These are phyloP conservation scores for Mimachlamys varia DNA, from an alignment of 2,888 invertebrate genomes.

Conservation along the genomic window DNA sequence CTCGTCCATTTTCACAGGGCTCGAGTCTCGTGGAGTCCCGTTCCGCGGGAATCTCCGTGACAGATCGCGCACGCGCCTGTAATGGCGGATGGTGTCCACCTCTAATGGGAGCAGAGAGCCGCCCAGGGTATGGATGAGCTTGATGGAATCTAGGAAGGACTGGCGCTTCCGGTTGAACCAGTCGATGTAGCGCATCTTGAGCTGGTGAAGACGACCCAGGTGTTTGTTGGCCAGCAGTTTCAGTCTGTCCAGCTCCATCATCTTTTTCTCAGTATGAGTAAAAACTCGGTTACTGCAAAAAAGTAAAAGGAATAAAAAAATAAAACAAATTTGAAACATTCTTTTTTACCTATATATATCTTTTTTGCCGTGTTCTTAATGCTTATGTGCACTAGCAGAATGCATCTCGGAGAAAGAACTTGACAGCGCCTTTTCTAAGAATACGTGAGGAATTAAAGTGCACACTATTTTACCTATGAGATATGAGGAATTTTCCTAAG, in stretches of 20 bases:
- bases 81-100: slow-evolving; percentile 64
- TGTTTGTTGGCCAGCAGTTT: slow-evolving; percentile 69
- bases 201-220: slow-evolving; percentile 69
- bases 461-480: too few species aligned
- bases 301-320: too few species aligned
- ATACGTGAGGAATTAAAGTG: too few species aligned
- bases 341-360: neutral
- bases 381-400: too few species aligned
- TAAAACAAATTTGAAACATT: neutral
- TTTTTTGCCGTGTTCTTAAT: too few species aligned
- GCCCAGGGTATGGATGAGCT: slow-evolving; percentile 69
- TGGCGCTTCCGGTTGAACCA: slow-evolving; percentile 73
- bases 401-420: too few species aligned
- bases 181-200: slow-evolving; percentile 73
- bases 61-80: slow-evolving; percentile 62
- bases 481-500: too few species aligned
- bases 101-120: slow-evolving; percentile 60
- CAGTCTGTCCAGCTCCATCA: slow-evolving; percentile 72
- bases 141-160: slow-evolving; percentile 72
- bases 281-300: slow-evolving; percentile 51
- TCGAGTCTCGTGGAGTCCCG: slow-evolving; percentile 64
- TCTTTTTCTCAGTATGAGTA: slow-evolving; percentile 68
- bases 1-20: slow-evolving; percentile 67
- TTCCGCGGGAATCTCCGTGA: slow-evolving; percentile 66
- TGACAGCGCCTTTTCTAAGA: too few species aligned